These are phyloP conservation scores for Gracilinanus agilis DNA, from an alignment of 2,113 vertebrate genomes.

Conservation along the genomic window DNA sequence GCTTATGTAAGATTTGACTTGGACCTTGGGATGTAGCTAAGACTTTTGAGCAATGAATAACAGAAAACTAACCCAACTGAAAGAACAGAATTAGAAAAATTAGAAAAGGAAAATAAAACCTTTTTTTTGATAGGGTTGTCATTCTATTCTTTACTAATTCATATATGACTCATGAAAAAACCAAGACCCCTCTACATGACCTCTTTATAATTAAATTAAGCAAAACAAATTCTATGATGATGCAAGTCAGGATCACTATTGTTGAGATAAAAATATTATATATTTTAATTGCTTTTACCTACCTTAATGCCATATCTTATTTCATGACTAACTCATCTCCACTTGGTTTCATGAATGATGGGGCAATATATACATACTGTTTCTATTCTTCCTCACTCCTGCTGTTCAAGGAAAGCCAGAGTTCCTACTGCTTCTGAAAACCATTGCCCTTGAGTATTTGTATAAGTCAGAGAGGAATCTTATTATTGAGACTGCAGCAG, in stretches of 20 bases:
- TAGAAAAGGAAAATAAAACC: neutral
- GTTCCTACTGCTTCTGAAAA: neutral
- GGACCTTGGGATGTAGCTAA: neutral
- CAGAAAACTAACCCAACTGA: neutral
- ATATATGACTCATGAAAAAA: neutral
- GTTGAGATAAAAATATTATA: neutral
- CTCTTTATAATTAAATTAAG: neutral
- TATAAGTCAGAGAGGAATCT: neutral
- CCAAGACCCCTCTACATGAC: neutral
- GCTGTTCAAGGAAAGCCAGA: neutral
- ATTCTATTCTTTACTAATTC: neutral
- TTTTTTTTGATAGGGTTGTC: neutral
- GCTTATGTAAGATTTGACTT: neutral
- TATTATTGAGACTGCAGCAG: neutral
- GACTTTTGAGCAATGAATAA: neutral
- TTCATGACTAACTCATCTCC: neutral
- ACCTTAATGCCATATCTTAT: neutral
- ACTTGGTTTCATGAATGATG: neutral
- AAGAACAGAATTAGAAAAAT: neutral
- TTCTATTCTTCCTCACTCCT: neutral
- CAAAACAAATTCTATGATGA: neutral
- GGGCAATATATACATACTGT: neutral
- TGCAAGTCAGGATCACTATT: neutral
- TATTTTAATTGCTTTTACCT: neutral
- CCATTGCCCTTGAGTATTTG: neutral